phyloP scores from a whole-genome alignment of 2,113 vertebrate species.

The Engraulis encrasicolus region DNA sequence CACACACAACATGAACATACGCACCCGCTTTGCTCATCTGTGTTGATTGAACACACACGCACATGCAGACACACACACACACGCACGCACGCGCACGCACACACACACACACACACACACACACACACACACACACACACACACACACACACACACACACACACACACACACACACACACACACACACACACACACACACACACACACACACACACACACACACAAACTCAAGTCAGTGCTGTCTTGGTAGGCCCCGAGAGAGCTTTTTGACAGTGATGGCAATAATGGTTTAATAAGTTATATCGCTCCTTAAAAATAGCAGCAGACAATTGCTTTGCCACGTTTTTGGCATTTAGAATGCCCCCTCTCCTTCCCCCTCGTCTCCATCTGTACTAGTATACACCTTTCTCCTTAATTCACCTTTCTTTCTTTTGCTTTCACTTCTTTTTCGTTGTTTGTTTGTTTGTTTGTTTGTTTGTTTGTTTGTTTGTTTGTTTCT shows the following conservation, averaged over 20 bases:
- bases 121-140: neutral
- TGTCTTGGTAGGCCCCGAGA: conserved; percentile 46
- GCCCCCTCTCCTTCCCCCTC: neutral
- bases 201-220: too few relatives aligned
- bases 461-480: too few relatives aligned
- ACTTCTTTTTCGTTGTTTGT: too few relatives aligned
- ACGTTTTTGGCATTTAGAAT: neutral
- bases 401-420: too few relatives aligned
- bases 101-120: conserved; percentile 8
- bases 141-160: neutral
- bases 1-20: too few relatives aligned
- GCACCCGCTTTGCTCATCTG: too few relatives aligned
- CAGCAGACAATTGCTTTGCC: conserved; percentile 30
- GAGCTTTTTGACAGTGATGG: conserved; percentile 59
- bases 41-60: too few relatives aligned
- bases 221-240: conserved; percentile 26
- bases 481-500: too few relatives aligned
- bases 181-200: too few relatives aligned
- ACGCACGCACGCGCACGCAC: neutral
- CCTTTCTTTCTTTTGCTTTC: too few relatives aligned
- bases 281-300: conserved; percentile 71
- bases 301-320: conserved; percentile 68
- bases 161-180: neutral
- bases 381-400: too few relatives aligned
- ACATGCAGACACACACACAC: too few relatives aligned